Evolutionary conservation across 2,797 vertebrate genomes (phyloP).

Genomic region (Cephalopachus bancanus): DNA sequence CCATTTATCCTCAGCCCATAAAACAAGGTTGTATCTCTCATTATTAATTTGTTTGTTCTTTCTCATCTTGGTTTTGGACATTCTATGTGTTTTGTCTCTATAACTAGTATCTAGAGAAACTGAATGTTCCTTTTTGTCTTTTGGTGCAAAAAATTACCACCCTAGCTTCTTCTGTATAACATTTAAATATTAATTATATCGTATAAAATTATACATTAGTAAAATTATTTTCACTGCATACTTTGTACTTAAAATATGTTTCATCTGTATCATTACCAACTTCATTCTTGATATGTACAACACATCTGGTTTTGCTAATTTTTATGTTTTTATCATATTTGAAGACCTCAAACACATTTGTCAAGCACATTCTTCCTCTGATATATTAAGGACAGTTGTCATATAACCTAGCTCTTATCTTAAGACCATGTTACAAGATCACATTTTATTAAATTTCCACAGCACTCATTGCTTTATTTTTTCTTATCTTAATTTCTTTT

Average conservation of each 20-base stretch:
- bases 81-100: background rate
- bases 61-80: background rate
- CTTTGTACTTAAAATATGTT: slow-evolving; percentile 25
- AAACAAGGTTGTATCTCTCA: background rate
- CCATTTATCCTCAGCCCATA: background rate
- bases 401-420: background rate
- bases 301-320: background rate
- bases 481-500: background rate
- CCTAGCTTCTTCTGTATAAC: slow-evolving; percentile 12
- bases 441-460: background rate
- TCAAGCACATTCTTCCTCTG: rapidly evolving
- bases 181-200: slow-evolving; percentile 32
- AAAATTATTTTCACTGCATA: background rate
- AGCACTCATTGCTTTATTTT: background rate
- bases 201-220: background rate
- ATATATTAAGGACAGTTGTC: background rate
- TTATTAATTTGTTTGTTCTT: background rate
- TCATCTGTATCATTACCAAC: background rate
- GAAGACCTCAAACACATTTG: background rate
- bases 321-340: background rate
- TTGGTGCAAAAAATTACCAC: background rate
- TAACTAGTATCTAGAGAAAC: background rate
- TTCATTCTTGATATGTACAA: background rate
- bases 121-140: rapidly evolving
- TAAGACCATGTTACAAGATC: background rate